Base-by-base conservation (phyloP, 2,888 invertebrate genomes). In the Epinotia demarniana region DNA sequence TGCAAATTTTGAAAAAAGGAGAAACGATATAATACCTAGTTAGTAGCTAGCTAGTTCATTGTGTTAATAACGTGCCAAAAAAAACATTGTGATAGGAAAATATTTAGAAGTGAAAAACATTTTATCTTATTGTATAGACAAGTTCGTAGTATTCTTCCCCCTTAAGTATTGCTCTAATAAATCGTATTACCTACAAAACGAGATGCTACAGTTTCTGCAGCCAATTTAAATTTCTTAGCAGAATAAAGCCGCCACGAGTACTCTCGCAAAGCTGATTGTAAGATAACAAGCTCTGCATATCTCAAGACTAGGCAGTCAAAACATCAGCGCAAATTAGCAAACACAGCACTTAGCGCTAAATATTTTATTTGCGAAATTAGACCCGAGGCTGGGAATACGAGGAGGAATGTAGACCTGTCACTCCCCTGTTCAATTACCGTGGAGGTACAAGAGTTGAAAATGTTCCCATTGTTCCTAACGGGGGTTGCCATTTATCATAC, bases 371-470 rank as follows among this genome's bases (percentile, higher is more conserved):
- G 76, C 67, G 68, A 78, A 79, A 79, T 78, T 77, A 78, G 77
- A 76, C 74, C 60, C 74, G 71, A n/a, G 78, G 78, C 75, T 78
- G 78, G 77, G 77, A 78, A 74, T 79, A 79, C 78, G 78, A 80
- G 79, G 78, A 80, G 79, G 78, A 79, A 72, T 80, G 79, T 79
- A 78, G 77, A 79, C 74, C 79, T 84, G 87, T 86, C 89, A 86
- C 81, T 88, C 83, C 75, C 72, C 83, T 86, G 87, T 86, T 84
- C 86, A 88, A 88, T 89, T 88, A 86, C 78, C 71, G 75, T 72
- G 80, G 83, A 81, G 85, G 80, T 80, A 80, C 80, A 79, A 80
- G 78, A 84, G 83, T 85, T 86, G 81, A 84, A 83, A 84, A 83
- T 84, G 80, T 81, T 76, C 78, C 78, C 80, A 81, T 81, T 82